Evolutionary conservation across 2,797 vertebrate genomes (phyloP), one percentile per base, ranked within the genome.

Genomic region (Moxostoma hubbsi): DNA sequence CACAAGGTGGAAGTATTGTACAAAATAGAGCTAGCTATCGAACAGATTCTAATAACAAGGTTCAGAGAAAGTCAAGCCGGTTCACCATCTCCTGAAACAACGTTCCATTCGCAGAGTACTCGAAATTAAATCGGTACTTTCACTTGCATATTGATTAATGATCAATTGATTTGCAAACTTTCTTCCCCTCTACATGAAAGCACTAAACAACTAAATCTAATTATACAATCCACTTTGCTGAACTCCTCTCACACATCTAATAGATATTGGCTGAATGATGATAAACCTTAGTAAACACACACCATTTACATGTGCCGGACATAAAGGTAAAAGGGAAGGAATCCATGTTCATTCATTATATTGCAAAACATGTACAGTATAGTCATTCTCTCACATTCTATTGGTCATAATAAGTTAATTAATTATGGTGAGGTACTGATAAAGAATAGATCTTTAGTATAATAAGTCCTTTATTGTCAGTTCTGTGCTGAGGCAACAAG

Each of bases 401-500:
- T 13, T 13, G 12, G 53, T 57, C 55, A 66, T 36, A 24, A 66
- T 43, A 16, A 57, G 1, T 6, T 12, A 76, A 82, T 49, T 24
- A 9, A 24, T 77, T 36, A 53, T 24, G 13, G 59, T 12, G n/a
- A 16, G 43, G 4, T 16, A 72, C 7, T 63, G 45, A 68, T 63
- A 57, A 54, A 74, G 36, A 43, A 36, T 36, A n/a, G 6, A 10
- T 72, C 54, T 16, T 74, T 54, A 62, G 47, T 54, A 13, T 78
- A 77, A 83, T 46, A 18, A 71, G 63, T 71, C 18, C 4, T 58
- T 59, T 46, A 69, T 45, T 47, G 43, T 16, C 79, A 64, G 66
- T 81, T 75, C 72, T 73, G 74, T 82, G 55, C n/a, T 9, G n/a
- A 8, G 54, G 10, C 6, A 46, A 18, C 13, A n/a, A 73, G 50